These are phyloP conservation scores for Salticus scenicus DNA, from an alignment of 2,888 invertebrate genomes.

Conservation along the genomic window DNA sequence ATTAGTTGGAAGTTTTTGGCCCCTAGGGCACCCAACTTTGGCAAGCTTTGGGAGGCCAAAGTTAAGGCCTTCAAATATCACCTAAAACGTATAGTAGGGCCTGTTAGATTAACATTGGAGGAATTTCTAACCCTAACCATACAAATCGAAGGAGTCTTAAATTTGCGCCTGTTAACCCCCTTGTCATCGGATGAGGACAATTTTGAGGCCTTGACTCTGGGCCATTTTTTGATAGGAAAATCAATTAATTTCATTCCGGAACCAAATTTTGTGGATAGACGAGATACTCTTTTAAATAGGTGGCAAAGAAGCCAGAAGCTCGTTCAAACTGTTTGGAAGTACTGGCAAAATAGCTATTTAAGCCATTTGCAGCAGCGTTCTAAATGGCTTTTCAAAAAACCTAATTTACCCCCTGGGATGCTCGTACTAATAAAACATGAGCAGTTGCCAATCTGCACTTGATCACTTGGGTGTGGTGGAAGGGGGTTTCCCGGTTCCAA, in stretches of 20 bases:
- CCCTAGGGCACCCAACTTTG: conserved; percentile 68
- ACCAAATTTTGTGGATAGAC: conserved; percentile 69
- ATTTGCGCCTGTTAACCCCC: conserved; percentile 73
- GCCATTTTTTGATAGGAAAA: conserved; percentile 71
- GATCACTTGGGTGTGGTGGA: background rate
- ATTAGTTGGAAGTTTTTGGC: conserved; percentile 70
- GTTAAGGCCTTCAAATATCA: conserved; percentile 68
- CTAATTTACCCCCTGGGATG: background rate
- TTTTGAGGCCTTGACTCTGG: conserved; percentile 72
- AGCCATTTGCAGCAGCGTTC: conserved; percentile 7
- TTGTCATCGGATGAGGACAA: conserved; percentile 72
- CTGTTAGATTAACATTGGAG: conserved; percentile 73
- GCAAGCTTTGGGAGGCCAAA: conserved; percentile 68
- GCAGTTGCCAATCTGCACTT: background rate
- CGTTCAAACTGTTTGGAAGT: conserved; percentile 13
- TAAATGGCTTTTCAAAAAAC: too few species aligned
- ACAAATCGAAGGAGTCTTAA: conserved; percentile 73
- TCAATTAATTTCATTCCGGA: conserved; percentile 70
- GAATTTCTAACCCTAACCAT: conserved; percentile 73
- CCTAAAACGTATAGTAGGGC: conserved; percentile 71
- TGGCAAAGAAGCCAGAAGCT: conserved; percentile 72
- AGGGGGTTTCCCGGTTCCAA: background rate
- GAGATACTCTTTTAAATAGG: conserved; percentile 68
- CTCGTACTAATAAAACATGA: background rate
- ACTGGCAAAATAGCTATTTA: background rate